These are phyloP conservation scores for Pycnomerus fuliginosus DNA, from an alignment of 2,888 invertebrate genomes.

Conservation along the genomic window DNA sequence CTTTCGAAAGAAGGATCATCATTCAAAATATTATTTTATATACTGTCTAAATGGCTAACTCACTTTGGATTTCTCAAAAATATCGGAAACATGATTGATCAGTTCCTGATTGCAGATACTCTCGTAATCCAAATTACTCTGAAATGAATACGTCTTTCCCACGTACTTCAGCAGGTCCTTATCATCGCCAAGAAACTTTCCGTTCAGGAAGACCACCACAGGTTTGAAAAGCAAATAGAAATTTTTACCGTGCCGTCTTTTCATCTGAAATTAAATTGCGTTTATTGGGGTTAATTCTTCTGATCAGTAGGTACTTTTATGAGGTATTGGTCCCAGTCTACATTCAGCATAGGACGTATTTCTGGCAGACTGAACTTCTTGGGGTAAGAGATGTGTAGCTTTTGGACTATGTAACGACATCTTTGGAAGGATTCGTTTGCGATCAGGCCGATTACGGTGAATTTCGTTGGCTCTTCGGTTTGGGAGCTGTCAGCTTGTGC, in stretches of 20 bases:
- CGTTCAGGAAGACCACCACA: conserved; percentile 57
- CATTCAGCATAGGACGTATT: conserved; percentile 45
- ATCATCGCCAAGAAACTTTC: conserved; percentile 57
- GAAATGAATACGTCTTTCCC: conserved; percentile 53
- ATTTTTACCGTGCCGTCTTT: conserved; percentile 51
- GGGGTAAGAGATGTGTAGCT: conserved; percentile 40
- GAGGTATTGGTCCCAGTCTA: conserved; percentile 47
- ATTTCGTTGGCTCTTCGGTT: conserved; percentile 27
- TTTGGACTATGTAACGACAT: conserved; percentile 39
- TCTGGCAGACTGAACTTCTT: conserved; percentile 41
- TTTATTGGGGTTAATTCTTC: neutral
- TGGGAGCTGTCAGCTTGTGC: no score
- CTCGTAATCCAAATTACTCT: conserved; percentile 54
- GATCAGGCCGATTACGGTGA: conserved; percentile 44
- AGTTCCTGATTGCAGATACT: conserved; percentile 53
- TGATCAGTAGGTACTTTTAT: conserved; percentile 30
- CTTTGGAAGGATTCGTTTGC: conserved; percentile 46
- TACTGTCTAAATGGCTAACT: no score
- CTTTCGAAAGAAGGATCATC: no score
- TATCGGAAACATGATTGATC: conserved; percentile 50
- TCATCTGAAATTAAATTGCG: conserved; percentile 33
- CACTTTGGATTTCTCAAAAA: conserved; percentile 40
- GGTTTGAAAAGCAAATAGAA: conserved; percentile 53
- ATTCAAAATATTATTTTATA: no score
- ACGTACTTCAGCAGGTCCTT: conserved; percentile 54